Evolutionary conservation across 2,113 vertebrate species (phyloP), one percentile per base, ranked within the genome.

Genomic region (Nesogale talazaci): DNA sequence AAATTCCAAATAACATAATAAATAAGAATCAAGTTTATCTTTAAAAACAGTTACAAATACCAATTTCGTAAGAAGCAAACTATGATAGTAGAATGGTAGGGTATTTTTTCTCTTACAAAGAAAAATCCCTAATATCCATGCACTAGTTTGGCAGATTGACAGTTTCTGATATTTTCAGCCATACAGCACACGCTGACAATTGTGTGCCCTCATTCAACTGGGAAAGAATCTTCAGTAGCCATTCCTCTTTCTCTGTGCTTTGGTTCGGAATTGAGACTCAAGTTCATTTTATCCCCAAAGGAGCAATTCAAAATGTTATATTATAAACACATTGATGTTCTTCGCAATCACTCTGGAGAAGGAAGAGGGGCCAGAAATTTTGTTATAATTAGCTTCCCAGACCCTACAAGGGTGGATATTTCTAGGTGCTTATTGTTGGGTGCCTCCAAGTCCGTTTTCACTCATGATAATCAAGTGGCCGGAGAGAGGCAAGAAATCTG

Each of bases 131-230:
- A 92, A 92, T 87, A 92, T 84, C 79, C 46, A 52, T 10, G 46
- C 46, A 52, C 10, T 67, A 42, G 69, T 87, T 95, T 95, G 89
- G 22, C 46, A 87, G 36, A 75, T 76, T 42, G 77, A 42, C 59
- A 29, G n/a, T 94, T 92, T 93, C 84, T 81, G 52, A 67, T 83
- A 40, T 89, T 90, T 95, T 89, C 34, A 86, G 40, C 46, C 38
- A 42, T 40, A 76, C 72, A 67, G 63, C 82, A 88, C 80, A 86
- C 76, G 63, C 42, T 82, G 17, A 15, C n/a, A 72, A 10, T 52
- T 70, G 29, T 69, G 1, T 91, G 75, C 61, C 38, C 72, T 70
- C 29, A 76, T 76, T 93, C 36, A 89, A 74, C 11, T 70, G 86
- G 84, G 42, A 77, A 81, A 81, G 59, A 95, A 61, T 4, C 61